A percentile compares a stretch with the other conserved stretches of the same genome.
Evolutionary conservation across 2,888 invertebrate genomes (phyloP).

Genomic region (Malthinus flaveolus): DNA sequence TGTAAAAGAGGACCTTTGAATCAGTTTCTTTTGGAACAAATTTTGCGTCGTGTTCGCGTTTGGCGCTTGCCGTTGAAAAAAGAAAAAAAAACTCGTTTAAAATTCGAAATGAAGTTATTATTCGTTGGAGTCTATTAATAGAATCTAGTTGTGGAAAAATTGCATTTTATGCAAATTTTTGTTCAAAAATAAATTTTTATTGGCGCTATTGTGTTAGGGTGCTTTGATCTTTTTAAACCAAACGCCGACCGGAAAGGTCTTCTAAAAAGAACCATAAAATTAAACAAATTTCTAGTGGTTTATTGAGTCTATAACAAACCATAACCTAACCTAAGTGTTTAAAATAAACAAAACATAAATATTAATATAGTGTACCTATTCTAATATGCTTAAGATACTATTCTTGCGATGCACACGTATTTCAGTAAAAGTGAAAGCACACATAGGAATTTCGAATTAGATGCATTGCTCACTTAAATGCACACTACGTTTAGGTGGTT

Average conservation of each 20-base stretch:
- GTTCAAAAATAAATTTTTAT: too few species aligned
- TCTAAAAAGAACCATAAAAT: too few species aligned
- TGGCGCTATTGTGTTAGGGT: too few species aligned
- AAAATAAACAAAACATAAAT: not conserved
- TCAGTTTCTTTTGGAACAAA: not conserved
- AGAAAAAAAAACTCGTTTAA: not conserved
- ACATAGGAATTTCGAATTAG: conserved; percentile 1
- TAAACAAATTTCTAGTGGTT: too few species aligned
- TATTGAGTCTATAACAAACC: not conserved
- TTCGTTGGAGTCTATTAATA: too few species aligned
- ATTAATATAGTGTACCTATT: conserved; percentile 3
- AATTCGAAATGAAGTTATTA: not conserved
- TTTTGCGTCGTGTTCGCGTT: not conserved
- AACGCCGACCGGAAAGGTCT: too few species aligned
- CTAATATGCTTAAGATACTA: not conserved
- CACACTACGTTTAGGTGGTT: not conserved
- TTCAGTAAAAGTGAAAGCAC: conserved; percentile 7
- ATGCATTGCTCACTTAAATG: not conserved
- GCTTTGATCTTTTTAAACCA: too few species aligned
- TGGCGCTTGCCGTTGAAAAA: not conserved
- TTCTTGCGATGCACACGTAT: not conserved
- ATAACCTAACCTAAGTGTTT: conserved; percentile 1
- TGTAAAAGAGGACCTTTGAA: not conserved
- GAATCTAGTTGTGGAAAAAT: too few species aligned
- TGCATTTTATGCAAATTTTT: too few species aligned